A percentile compares a stretch with the other conserved stretches of the same genome.
Evolutionary conservation across 2,797 vertebrate species (phyloP).

Genomic region (Pseudochirops cupreus): DNA sequence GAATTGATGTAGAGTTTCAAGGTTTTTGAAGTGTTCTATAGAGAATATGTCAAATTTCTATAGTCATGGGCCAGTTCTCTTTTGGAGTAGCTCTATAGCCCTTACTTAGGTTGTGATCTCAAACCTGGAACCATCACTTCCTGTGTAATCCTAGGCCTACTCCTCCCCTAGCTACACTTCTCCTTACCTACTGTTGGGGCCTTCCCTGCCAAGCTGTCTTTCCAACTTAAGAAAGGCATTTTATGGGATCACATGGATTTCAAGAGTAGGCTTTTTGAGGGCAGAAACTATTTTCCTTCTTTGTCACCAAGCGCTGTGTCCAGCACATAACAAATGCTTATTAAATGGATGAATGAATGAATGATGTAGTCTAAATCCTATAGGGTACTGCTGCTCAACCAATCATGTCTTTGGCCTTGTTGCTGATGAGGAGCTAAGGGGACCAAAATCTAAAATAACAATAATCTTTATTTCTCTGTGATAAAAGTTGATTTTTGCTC

Average conservation of each 20-base stretch:
- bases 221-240: constrained; percentile 9
- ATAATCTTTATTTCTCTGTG: neutral
- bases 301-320: neutral
- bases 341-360: neutral
- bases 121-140: neutral
- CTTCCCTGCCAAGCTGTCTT: neutral
- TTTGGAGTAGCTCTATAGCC: neutral
- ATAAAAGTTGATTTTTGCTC: neutral
- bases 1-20: neutral
- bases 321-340: neutral
- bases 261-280: neutral
- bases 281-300: neutral
- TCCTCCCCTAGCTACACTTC: neutral
- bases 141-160: neutral
- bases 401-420: neutral
- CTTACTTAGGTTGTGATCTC: neutral
- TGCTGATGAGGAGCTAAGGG: neutral
- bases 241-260: neutral
- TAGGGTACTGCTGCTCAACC: neutral
- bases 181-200: neutral
- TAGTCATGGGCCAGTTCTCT: neutral
- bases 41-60: neutral
- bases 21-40: neutral
- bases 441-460: neutral
- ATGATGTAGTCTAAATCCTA: neutral